These are phyloP conservation scores for Malurus melanocephalus DNA, from an alignment of 2,113 vertebrate species.

Conservation along the genomic window DNA sequence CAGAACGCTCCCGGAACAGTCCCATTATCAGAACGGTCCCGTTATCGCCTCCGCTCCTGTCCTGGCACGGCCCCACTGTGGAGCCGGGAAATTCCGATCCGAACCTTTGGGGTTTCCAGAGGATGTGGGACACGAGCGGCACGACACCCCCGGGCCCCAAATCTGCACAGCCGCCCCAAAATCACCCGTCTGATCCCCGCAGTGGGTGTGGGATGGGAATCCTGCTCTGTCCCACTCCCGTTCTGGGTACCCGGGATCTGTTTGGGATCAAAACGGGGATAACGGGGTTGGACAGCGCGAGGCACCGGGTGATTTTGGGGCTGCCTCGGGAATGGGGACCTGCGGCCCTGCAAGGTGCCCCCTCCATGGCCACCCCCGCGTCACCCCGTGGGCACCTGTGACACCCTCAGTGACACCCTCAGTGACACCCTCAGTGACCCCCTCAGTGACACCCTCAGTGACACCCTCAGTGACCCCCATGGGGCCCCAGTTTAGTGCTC, in stretches of 20 bases:
- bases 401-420: too few species aligned
- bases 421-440: too few species aligned
- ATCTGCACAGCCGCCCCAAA: neutral
- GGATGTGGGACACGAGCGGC: accelerated
- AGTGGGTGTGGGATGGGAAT: accelerated
- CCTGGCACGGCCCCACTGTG: neutral
- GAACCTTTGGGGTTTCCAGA: accelerated
- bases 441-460: too few species aligned
- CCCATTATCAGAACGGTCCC: neutral
- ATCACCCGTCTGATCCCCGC: accelerated
- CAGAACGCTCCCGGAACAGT: too few species aligned
- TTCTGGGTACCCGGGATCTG: neutral
- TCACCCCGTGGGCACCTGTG: neutral
- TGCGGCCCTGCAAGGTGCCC: neutral
- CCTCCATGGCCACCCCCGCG: neutral
- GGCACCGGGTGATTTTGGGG: accelerated
- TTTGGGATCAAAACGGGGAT: neutral
- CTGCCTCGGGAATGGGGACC: neutral
- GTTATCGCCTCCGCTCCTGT: neutral
- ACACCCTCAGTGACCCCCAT: too few species aligned
- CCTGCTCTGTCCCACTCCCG: neutral
- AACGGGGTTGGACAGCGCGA: accelerated
- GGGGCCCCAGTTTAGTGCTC: too few species aligned
- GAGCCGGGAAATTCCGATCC: accelerated
- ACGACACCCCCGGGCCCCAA: neutral